phyloP scores from a whole-genome alignment of 2,888 invertebrate genomes.

The Noctuana brunneofusca region DNA sequence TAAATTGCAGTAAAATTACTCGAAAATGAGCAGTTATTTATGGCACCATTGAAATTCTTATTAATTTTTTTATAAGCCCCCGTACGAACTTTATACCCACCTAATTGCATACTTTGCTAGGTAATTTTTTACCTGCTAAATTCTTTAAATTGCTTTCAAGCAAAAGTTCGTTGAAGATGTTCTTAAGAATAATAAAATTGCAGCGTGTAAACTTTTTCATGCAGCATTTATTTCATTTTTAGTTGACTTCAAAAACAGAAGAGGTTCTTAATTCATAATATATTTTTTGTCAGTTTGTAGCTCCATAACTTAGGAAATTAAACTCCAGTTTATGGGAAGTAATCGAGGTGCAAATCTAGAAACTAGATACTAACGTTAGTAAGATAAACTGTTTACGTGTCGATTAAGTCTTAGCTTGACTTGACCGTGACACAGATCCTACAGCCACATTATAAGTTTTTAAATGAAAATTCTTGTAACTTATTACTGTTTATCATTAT shows the following conservation, averaged over 20 bases:
- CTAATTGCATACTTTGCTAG: constrained; percentile 22
- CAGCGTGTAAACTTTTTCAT: background rate
- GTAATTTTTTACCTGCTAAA: background rate
- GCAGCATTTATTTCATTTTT: background rate
- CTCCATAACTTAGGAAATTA: background rate
- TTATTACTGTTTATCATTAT: background rate
- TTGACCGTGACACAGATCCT: background rate
- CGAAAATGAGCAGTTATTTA: constrained; percentile 19
- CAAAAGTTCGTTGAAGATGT: background rate
- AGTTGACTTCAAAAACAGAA: no score
- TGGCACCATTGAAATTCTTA: constrained; percentile 16
- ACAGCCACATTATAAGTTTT: background rate
- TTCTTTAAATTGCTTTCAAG: constrained; percentile 6
- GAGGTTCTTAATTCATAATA: no score
- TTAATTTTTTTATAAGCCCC: constrained; percentile 10
- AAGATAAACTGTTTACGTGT: background rate
- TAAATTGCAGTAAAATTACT: no score
- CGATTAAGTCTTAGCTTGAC: background rate
- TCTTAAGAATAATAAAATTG: background rate
- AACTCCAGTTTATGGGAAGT: background rate
- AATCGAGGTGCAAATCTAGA: background rate
- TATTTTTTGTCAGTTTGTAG: no score
- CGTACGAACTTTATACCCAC: constrained; percentile 6
- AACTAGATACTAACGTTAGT: background rate
- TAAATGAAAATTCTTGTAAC: background rate